Evolutionary conservation across 2,888 invertebrate species (phyloP), one percentile per base, ranked within the genome.

Genomic region (Drymonia ruficornis): DNA sequence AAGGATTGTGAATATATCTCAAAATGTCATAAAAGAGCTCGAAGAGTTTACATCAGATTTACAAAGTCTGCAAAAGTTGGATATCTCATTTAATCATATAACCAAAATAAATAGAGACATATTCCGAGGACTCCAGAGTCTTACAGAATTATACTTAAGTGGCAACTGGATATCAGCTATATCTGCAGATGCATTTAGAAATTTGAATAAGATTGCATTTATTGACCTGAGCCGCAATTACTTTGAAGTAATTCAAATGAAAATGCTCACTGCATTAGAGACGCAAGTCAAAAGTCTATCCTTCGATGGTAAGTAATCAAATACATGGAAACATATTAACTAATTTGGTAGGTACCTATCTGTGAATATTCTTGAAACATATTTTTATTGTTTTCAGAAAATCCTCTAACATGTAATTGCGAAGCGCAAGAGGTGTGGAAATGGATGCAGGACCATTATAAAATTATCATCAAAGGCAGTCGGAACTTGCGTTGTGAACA

Each of bases 341-440:
- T n/a, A n/a, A 23, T 44, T 34, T 48, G n/a, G n/a, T n/a, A n/a
- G n/a, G n/a, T 42, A 28, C 44, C 42, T 47, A 40, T 13, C 23
- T 52, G 40, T 13, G 23, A 49, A 38, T 48, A 7, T 40, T 50
- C 3, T 16, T 13, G 42, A 11, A 5, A 19, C 18, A 31, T 7
- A 15, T 1, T 45, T 34, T 42, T 55, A 44, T 51, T 60, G 18
- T 43, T 84, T 83, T 48, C 94, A 97, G 98, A 97, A 80, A 98
- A 98, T 88, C 98, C 98, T 45, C 92, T 98, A 71, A 95, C 96
- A 63, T 98, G 98, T 87, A 96, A 96, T 78, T 98, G 98, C 84
- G 97, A 98, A 82, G 95, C 97, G 57, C 96, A 97, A 87, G 97
- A 97, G 82, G 94, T 98, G 48, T 98, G 98, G 97, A 96, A 96